Percentiles rank a stretch among this genome's conserved stretches.
Evolutionary conservation across 2,797 vertebrate genomes (phyloP).

Genomic region (Acanthurus lineatus): DNA sequence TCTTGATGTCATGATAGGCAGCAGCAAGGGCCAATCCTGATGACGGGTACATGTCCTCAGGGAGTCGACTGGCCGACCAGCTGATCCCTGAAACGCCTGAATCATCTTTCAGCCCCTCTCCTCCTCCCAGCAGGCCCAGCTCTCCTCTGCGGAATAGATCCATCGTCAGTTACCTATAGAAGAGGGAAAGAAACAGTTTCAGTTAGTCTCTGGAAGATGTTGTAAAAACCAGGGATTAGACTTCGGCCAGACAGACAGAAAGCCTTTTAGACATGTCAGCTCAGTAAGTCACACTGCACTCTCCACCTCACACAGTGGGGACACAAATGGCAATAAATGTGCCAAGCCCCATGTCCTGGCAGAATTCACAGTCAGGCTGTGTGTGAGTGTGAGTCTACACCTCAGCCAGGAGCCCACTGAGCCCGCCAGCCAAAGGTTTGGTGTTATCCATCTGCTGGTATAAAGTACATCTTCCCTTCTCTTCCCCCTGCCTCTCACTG

Average conservation of each 20-base stretch:
- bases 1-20: conserved; percentile 93
- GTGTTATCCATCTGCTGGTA: conserved; percentile 51
- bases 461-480: conserved; percentile 8
- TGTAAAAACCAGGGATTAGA: not conserved
- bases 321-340: conserved; percentile 35
- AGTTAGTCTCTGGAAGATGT: not conserved
- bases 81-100: conserved; percentile 88
- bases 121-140: conserved; percentile 89
- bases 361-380: conserved; percentile 18
- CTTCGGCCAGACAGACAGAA: conserved; percentile 9
- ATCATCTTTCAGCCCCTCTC: conserved; percentile 88
- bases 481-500: conserved; percentile 9
- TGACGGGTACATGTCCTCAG: conserved; percentile 89
- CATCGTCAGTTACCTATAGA: conserved; percentile 81
- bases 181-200: not conserved
- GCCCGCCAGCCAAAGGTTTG: conserved; percentile 27
- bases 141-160: conserved; percentile 91
- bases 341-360: conserved; percentile 41
- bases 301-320: conserved; percentile 37
- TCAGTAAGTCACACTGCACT: conserved; percentile 35
- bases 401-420: conserved; percentile 29
- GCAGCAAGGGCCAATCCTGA: conserved; percentile 93
- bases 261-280: conserved; percentile 14
- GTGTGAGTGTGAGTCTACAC: conserved; percentile 11
- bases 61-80: conserved; percentile 79